Evolutionary conservation across 2,113 vertebrate species (phyloP), one percentile per base, ranked within the genome.

Genomic region (Atherinomorus stipes): DNA sequence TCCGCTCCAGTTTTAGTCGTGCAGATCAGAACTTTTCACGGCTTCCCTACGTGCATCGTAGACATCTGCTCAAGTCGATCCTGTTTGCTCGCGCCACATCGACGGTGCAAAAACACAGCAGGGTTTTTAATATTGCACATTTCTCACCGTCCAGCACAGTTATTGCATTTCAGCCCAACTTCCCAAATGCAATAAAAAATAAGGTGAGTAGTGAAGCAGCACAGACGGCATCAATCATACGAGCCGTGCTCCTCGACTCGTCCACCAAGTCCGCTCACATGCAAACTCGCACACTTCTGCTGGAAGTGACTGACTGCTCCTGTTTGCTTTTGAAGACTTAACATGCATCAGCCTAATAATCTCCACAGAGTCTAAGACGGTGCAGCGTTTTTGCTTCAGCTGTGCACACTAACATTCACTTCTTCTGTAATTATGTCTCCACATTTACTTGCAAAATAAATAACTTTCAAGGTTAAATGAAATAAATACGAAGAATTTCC

Each of bases 111-210:
- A 25, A 52, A 56, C 11, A 34, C 65, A n/a, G 25, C 42, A 34
- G 7, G 9, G 34, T 50, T 45, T 54, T 62, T 6, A 44, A 47
- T 54, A 62, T 25, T 53, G 26, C 25, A 75, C 50, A 68, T 64
- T 60, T 67, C 34, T 54, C 68, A 63, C 68, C 16, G 21, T 59
- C 13, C 62, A 40, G 42, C 13, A 25, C 7, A 23, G 34, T 61
- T 61, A 79, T 69, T 76, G 53, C 67, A 57, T 84, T 76, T 67
- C 58, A 78, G 56, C 34, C 62, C 70, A 50, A 44, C 73, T 51
- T 81, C 74, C 77, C 74, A 60, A 76, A 76, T 61, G 60, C 60
- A 83, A 76, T 81, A 77, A 82, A 74, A 64, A 28, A 34, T 34
- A 52, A 65, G 42, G 61, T 42, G 38, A 53, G 52, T 49, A 45